phyloP scores from a whole-genome alignment of 2,888 invertebrate species.

The Drosophila kanekoi region DNA sequence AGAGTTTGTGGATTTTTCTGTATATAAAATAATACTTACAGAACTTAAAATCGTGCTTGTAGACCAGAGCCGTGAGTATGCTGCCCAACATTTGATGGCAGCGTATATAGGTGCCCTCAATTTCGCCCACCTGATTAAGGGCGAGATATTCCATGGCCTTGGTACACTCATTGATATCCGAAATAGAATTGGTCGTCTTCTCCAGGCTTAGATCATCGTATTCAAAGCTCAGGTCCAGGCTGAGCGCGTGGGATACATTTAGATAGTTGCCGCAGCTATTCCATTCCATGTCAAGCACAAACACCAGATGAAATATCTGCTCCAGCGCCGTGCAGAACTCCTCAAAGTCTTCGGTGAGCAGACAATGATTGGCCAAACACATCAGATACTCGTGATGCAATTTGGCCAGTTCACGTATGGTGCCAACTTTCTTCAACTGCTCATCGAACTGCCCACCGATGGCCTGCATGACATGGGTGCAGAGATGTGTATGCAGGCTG shows the following conservation, averaged over 20 bases:
- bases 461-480: conserved; percentile 85
- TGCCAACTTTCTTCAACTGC: conserved; percentile 72
- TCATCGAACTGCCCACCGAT: conserved; percentile 80
- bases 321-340: conserved; percentile 77
- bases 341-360: conserved; percentile 67
- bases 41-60: conserved; percentile 50
- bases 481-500: conserved; percentile 86
- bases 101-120: conserved; percentile 83
- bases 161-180: conserved; percentile 10
- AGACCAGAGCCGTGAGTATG: conserved; percentile 78
- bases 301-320: conserved; percentile 81
- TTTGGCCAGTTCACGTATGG: conserved; percentile 78
- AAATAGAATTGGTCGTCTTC: conserved; percentile 17
- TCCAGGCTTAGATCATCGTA: conserved; percentile 29
- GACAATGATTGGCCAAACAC: conserved; percentile 79
- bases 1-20: not conserved
- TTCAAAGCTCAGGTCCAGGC: conserved; percentile 15
- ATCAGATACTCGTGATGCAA: conserved; percentile 83
- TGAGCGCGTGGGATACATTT: conserved; percentile 57
- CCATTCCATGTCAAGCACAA: conserved; percentile 83
- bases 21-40: conserved; percentile 41
- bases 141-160: conserved; percentile 61
- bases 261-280: conserved; percentile 70
- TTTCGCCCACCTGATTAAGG: conserved; percentile 79
- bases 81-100: conserved; percentile 83